These are phyloP conservation scores for Patiria pectinifera DNA, from an alignment of 53 echinoderm and acorn worm species.

Conservation along the genomic window DNA sequence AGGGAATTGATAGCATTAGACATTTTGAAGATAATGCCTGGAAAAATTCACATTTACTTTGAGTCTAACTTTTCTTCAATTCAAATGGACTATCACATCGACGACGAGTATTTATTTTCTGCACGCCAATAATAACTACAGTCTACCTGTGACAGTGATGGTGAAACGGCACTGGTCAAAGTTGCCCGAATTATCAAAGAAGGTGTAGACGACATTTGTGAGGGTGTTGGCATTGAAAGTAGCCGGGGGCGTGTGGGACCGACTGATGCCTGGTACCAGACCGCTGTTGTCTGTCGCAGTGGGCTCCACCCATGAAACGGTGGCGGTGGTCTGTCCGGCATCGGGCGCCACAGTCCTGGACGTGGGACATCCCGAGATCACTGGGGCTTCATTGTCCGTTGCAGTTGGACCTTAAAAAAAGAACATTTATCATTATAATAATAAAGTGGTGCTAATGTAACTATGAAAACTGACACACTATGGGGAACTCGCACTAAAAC, in stretches of 20 bases:
- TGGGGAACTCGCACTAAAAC: too few relatives aligned
- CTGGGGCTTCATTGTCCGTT: slow-evolving; percentile 59
- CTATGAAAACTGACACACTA: too few relatives aligned
- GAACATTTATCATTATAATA: background rate
- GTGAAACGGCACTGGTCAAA: slow-evolving; percentile 54
- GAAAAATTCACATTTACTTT: too few relatives aligned
- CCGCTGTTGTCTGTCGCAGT: slow-evolving; percentile 75
- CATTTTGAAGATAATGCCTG: too few relatives aligned
- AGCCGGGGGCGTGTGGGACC: background rate
- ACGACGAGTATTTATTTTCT: too few relatives aligned
- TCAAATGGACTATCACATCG: too few relatives aligned
- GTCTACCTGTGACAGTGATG: slow-evolving; percentile 65
- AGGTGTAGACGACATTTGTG: slow-evolving; percentile 28
- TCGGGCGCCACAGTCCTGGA: background rate
- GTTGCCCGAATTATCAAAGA: slow-evolving; percentile 37
- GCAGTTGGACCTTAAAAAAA: background rate
- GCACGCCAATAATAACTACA: too few relatives aligned
- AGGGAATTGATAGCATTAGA: too few relatives aligned
- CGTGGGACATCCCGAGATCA: slow-evolving; percentile 64
- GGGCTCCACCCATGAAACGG: slow-evolving; percentile 71
- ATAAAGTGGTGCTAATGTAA: too few relatives aligned
- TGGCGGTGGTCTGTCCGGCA: background rate
- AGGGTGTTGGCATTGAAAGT: background rate
- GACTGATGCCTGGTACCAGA: slow-evolving; percentile 1
- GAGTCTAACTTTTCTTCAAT: too few relatives aligned